These are phyloP conservation scores for Motacilla alba DNA, from an alignment of 2,113 vertebrate genomes.

Conservation along the genomic window DNA sequence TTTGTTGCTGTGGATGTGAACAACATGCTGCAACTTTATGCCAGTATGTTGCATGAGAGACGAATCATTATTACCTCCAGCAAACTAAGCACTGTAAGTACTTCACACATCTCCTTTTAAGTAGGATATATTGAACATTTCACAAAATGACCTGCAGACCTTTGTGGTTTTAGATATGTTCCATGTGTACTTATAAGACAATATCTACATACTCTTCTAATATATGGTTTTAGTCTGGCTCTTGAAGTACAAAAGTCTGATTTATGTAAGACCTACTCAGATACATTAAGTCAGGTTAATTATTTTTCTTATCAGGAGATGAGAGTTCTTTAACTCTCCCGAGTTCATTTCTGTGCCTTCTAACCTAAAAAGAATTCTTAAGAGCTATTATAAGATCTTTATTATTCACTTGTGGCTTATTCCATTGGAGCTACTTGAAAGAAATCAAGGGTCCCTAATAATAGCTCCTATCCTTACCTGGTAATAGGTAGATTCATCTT, in stretches of 20 bases:
- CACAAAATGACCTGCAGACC: slow-evolving; percentile 59
- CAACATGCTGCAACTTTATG: slow-evolving; percentile 97
- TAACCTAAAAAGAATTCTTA: slow-evolving; percentile 74
- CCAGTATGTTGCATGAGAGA: slow-evolving; percentile 94
- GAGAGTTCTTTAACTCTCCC: slow-evolving; percentile 74
- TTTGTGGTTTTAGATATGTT: slow-evolving; percentile 56
- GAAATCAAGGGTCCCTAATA: slow-evolving; percentile 72
- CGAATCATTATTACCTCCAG: slow-evolving; percentile 94
- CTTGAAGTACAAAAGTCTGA: slow-evolving; percentile 77
- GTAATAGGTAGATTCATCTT: slow-evolving; percentile 77
- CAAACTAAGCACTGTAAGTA: slow-evolving; percentile 99
- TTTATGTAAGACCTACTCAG: slow-evolving; percentile 67
- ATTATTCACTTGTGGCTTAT: slow-evolving; percentile 82
- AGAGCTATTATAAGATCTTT: slow-evolving; percentile 81
- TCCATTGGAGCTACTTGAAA: slow-evolving; percentile 75
- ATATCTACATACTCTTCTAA: slow-evolving; percentile 67
- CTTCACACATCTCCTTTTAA: slow-evolving; percentile 63
- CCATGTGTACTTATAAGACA: slow-evolving; percentile 57
- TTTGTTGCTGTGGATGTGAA: slow-evolving; percentile 97
- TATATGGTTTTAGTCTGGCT: slow-evolving; percentile 67
- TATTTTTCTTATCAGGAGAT: slow-evolving; percentile 78
- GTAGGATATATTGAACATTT: slow-evolving; percentile 42
- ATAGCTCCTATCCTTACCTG: slow-evolving; percentile 75
- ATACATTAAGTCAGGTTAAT: slow-evolving; percentile 82
- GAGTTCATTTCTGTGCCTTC: slow-evolving; percentile 78